phyloP scores from a whole-genome alignment of 1,140 invertebrate species.

The Colletes latitarsis region DNA sequence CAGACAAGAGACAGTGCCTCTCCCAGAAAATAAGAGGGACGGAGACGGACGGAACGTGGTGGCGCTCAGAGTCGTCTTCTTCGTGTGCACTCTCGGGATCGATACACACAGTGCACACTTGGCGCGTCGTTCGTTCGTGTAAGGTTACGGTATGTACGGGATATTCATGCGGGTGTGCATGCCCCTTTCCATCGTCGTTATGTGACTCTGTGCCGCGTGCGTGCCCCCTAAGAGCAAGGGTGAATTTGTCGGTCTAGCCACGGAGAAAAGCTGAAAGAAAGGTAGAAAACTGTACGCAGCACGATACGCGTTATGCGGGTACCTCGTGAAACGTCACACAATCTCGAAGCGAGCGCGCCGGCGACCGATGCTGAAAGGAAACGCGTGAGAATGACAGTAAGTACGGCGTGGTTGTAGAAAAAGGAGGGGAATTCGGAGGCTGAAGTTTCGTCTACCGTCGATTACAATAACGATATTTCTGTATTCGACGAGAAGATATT shows the following conservation, averaged over 20 bases:
- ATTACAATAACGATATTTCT: conserved; percentile 11
- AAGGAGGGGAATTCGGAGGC: neutral
- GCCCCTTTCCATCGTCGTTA: conserved; percentile 1
- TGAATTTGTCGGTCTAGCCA: conserved; percentile 48
- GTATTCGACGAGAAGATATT: neutral
- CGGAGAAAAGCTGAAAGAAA: conserved; percentile 41
- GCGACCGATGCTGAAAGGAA: conserved; percentile 18
- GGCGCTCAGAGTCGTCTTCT: conserved; percentile 68
- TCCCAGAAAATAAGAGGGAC: conserved; percentile 47
- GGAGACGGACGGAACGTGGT: conserved; percentile 64
- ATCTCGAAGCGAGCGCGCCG: neutral
- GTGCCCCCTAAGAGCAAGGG: conserved; percentile 36
- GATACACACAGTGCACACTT: conserved; percentile 75
- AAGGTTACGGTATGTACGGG: conserved; percentile 55
- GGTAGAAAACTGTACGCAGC: neutral
- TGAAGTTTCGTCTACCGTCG: conserved; percentile 22
- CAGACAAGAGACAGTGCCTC: conserved; percentile 37
- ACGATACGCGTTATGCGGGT: conserved; percentile 14
- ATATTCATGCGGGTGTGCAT: conserved; percentile 27
- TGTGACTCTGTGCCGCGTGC: conserved; percentile 21
- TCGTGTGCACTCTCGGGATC: conserved; percentile 72
- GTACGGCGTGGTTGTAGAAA: neutral
- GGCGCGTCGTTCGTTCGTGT: conserved; percentile 50
- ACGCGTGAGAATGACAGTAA: conserved; percentile 40
- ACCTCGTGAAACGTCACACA: conserved; percentile 32